Conservation (phyloP, 2,888 invertebrate species). For the Oxystoma pomonae region DNA sequence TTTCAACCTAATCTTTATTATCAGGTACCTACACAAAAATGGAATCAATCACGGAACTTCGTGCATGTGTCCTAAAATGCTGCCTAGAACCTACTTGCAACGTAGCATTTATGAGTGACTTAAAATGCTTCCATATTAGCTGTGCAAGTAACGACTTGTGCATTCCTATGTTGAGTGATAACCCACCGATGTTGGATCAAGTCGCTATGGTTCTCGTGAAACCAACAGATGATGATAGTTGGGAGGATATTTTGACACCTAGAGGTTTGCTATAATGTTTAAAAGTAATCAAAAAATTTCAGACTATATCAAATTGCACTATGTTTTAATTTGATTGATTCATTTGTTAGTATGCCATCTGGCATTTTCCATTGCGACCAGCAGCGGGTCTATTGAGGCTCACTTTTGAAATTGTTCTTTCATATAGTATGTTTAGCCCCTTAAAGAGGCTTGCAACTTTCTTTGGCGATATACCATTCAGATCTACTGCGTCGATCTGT, state of each 20-base stretch:
- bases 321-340: too few species aligned
- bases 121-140: constrained; percentile 72
- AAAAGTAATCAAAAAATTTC: too few species aligned
- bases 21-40: background rate
- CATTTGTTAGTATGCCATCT: too few species aligned
- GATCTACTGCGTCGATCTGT: too few species aligned
- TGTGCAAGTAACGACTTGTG: constrained; percentile 70
- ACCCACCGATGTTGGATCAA: constrained; percentile 54
- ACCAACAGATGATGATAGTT: constrained; percentile 57
- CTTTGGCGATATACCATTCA: too few species aligned
- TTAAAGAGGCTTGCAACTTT: too few species aligned
- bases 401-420: too few species aligned
- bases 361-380: too few species aligned
- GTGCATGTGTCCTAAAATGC: constrained; percentile 63
- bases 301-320: too few species aligned
- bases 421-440: too few species aligned
- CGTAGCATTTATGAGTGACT: constrained; percentile 72
- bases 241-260: constrained; percentile 47
- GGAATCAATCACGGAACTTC: background rate
- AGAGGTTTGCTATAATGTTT: constrained; percentile 33
- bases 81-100: constrained; percentile 67
- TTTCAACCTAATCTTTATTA: background rate
- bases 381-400: too few species aligned
- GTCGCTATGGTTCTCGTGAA: constrained; percentile 75
- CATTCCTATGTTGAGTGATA: constrained; percentile 59